These are phyloP conservation scores for Ylistrum balloti DNA, from an alignment of 1,140 invertebrate genomes.

Conservation along the genomic window DNA sequence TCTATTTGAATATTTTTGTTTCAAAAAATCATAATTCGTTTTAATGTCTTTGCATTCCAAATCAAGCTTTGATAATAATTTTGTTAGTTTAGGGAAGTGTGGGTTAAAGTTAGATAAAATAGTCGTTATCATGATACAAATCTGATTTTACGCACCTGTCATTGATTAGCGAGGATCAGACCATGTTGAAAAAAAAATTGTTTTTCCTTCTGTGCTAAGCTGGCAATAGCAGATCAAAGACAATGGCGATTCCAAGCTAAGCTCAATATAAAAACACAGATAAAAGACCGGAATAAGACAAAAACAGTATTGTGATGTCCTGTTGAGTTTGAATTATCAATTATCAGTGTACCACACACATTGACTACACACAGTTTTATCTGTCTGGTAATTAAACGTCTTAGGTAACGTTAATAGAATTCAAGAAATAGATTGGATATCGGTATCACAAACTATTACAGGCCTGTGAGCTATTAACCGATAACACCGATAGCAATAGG, in stretches of 20 bases:
- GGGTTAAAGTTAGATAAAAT: too few species aligned
- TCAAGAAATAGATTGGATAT: too few species aligned
- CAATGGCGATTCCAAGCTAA: background rate
- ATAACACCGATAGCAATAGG: too few species aligned
- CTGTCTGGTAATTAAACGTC: background rate
- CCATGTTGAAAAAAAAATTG: too few species aligned
- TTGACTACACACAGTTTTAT: background rate
- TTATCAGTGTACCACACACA: background rate
- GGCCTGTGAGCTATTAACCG: too few species aligned
- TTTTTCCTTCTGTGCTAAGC: too few species aligned
- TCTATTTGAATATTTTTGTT: too few species aligned
- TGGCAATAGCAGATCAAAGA: background rate
- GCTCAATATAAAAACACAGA: background rate
- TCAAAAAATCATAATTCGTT: background rate
- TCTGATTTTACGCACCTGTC: background rate
- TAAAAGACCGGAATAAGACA: background rate
- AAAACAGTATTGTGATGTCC: background rate
- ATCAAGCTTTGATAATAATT: background rate
- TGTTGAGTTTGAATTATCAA: background rate
- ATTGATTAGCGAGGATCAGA: background rate
- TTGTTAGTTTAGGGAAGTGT: background rate
- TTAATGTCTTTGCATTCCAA: background rate
- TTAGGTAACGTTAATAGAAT: background rate
- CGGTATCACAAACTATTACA: too few species aligned
- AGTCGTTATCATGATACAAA: background rate